These are phyloP conservation scores for Perca flavescens DNA, from an alignment of 2,113 vertebrate genomes.

Conservation along the genomic window DNA sequence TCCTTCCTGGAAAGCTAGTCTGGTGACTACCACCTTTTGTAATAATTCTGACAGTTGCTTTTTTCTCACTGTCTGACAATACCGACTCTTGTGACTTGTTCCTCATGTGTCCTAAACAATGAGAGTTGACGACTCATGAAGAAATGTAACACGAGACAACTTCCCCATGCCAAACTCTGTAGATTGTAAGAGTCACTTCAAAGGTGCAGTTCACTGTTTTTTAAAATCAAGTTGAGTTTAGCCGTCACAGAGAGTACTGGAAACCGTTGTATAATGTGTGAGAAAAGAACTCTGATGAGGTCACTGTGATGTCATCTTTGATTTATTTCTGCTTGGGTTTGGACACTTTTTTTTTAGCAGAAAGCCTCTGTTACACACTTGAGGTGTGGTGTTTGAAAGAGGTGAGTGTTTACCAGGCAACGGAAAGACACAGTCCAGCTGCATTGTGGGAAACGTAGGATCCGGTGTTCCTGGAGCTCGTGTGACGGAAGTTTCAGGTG, in stretches of 20 bases:
- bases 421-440: neutral
- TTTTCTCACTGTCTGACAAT: constrained; percentile 13
- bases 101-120: constrained; percentile 10
- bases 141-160: neutral
- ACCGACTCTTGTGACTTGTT: constrained; percentile 48
- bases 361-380: neutral
- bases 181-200: neutral
- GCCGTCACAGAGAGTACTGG: neutral
- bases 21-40: constrained; percentile 32
- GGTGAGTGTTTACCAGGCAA: neutral
- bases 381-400: neutral
- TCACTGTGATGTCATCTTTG: neutral
- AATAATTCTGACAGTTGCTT: constrained; percentile 3
- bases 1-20: constrained; percentile 54
- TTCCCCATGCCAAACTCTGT: neutral
- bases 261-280: neutral
- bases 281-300: neutral
- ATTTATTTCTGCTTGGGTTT: neutral
- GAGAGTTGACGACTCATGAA: constrained; percentile 5
- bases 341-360: neutral
- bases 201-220: constrained; percentile 1
- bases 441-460: constrained; percentile 12
- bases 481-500: too few species aligned
- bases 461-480: neutral
- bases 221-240: neutral